These are phyloP conservation scores for Endomychus coccineus DNA, from an alignment of 2,888 invertebrate genomes.

Conservation along the genomic window DNA sequence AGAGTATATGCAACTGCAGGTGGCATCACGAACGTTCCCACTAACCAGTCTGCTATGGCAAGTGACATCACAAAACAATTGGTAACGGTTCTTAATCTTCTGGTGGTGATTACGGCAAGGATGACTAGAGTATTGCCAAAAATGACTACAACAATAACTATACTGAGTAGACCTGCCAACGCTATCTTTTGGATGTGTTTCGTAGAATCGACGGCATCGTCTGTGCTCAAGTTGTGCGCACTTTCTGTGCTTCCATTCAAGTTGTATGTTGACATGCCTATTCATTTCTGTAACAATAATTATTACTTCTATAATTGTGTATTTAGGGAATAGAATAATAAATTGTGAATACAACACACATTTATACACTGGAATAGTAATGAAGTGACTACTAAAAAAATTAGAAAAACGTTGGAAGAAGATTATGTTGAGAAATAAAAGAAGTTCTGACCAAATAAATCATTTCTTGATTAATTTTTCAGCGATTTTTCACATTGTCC, in stretches of 20 bases:
- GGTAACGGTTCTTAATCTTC: constrained; percentile 83
- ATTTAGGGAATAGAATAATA: too few species aligned
- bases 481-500: too few species aligned
- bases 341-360: too few species aligned
- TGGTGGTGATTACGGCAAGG: constrained; percentile 78
- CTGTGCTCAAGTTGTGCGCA: constrained; percentile 8
- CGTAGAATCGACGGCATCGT: constrained; percentile 14
- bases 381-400: too few species aligned
- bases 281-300: constrained; percentile 39
- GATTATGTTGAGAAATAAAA: too few species aligned
- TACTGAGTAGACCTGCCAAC: constrained; percentile 56
- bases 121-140: constrained; percentile 88
- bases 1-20: constrained; percentile 86
- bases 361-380: too few species aligned
- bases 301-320: too few species aligned
- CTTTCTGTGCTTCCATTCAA: constrained; percentile 4
- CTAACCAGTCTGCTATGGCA: constrained; percentile 86
- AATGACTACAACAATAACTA: constrained; percentile 65
- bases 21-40: constrained; percentile 92
- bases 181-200: constrained; percentile 36
- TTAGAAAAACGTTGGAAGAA: too few species aligned
- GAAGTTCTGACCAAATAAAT: too few species aligned
- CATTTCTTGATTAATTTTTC: too few species aligned
- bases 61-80: constrained; percentile 94
- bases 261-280: constrained; percentile 36